Evolutionary conservation across 2,113 vertebrate species (phyloP).

Genomic region (Progne subis): DNA sequence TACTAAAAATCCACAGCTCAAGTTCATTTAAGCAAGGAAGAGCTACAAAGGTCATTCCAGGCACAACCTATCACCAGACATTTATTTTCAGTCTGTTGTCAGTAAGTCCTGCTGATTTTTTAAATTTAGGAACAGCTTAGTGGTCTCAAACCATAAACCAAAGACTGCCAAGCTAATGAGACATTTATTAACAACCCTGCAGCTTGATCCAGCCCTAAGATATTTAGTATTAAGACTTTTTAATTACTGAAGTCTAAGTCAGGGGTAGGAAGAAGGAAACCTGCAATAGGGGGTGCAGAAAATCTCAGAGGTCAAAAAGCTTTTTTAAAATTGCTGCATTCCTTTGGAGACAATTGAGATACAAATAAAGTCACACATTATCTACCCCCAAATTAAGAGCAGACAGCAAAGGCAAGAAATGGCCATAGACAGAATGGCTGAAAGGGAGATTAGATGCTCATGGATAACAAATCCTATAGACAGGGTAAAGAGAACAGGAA

Average conservation of each 20-base stretch:
- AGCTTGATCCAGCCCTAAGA: neutral
- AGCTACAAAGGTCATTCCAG: neutral
- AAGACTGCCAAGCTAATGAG: neutral
- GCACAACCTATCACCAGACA: neutral
- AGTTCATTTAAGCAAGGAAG: neutral
- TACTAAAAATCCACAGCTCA: neutral
- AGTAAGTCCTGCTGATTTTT: neutral
- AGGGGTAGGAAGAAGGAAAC: neutral
- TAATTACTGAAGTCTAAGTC: neutral
- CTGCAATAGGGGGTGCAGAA: fast-evolving
- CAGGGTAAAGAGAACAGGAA: neutral
- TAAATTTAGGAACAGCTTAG: neutral
- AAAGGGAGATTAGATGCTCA: neutral
- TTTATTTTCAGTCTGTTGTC: neutral
- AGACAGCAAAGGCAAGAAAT: neutral
- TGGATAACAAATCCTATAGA: neutral
- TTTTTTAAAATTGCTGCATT: neutral
- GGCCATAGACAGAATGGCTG: fast-evolving
- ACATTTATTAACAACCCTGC: neutral
- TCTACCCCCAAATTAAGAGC: neutral
- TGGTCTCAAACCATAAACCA: neutral
- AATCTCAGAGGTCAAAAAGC: neutral
- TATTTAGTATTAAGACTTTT: neutral
- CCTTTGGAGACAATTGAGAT: neutral
- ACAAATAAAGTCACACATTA: neutral